Base-by-base conservation (phyloP, 2,113 vertebrate species). In the Phrynocephalus versicolor region DNA sequence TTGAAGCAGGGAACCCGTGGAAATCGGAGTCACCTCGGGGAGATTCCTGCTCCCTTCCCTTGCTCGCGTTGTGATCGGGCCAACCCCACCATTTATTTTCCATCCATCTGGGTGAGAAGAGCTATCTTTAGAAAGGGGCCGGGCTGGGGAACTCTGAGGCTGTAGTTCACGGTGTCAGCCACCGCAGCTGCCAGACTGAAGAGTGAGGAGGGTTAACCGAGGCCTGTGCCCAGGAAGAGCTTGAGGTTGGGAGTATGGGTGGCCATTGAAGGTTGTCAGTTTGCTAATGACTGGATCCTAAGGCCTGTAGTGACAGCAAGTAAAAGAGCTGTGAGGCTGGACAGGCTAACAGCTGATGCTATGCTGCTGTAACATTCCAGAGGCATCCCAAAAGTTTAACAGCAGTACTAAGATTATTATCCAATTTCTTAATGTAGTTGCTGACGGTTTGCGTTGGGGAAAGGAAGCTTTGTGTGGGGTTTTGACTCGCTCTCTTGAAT, bases 61-160 rank as follows among this genome's bases (percentile, higher is more conserved):
- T 74, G 57, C 70, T 27, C 64, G 39, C 78, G 30, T 57, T 73
- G 57, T 30, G 14, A 65, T 51, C 9, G 60, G 70, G 70, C 70
- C 27, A 23, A 78, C 78, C 69, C 70, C 70, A 65, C 84, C 39
- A 81, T 81, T 65, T 80, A n/a, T 72, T 74, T 80, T 73, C 84
- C 78, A 74, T 65, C 57, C 70, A 86, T 86, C 78, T 86, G 84
- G 84, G 84, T 65, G 69, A 86, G 84, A 86, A 81, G 78, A 57
- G 78, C 84, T 86, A 86, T 86, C 79, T 86, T 86, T 86, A 86
- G 84, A 86, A 86, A 86, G 78, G 79, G 84, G 84, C 84, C 84
- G 69, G 84, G 78, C 84, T 74, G 84, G 78, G 84, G 84, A 86
- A 60, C 78, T 85, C 67, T 33, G 67, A 77, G 84, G 67, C 77